A percentile compares a stretch with the other conserved stretches of the same genome.
phyloP scores from a whole-genome alignment of 2,113 vertebrate genomes.

The Sylvietta virens region DNA sequence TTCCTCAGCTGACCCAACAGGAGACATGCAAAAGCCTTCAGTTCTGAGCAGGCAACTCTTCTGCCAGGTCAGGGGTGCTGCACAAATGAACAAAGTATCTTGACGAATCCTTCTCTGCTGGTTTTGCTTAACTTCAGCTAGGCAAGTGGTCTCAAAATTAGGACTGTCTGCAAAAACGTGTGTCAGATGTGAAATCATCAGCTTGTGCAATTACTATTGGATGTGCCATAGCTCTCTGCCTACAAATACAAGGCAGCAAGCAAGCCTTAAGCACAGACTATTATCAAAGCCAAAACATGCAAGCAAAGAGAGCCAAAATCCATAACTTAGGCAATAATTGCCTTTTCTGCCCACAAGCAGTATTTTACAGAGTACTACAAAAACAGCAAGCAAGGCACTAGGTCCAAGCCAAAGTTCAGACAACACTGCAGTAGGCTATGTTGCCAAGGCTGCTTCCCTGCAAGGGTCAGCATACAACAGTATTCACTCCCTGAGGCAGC shows the following conservation, averaged over 20 bases:
- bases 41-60: not conserved
- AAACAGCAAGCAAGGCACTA: not conserved
- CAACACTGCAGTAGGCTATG: not conserved
- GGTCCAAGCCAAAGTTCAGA: constrained; percentile 17
- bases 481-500: not conserved
- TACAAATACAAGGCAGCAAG: not conserved
- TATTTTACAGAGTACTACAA: not conserved
- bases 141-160: not conserved
- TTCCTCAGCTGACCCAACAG: not conserved
- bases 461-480: not conserved
- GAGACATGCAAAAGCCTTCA: not conserved
- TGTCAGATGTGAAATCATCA: not conserved
- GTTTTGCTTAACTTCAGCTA: not conserved
- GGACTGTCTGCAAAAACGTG: not conserved
- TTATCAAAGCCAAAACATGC: not conserved
- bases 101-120: not conserved
- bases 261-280: not conserved
- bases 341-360: not conserved
- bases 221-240: not conserved
- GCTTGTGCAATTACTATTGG: not conserved
- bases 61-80: not conserved
- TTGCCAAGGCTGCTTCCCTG: not conserved
- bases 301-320: not conserved
- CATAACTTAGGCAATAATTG: not conserved
- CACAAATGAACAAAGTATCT: not conserved